Base-by-base conservation (phyloP, 2,888 invertebrate species). In the Quadriops clusia region DNA sequence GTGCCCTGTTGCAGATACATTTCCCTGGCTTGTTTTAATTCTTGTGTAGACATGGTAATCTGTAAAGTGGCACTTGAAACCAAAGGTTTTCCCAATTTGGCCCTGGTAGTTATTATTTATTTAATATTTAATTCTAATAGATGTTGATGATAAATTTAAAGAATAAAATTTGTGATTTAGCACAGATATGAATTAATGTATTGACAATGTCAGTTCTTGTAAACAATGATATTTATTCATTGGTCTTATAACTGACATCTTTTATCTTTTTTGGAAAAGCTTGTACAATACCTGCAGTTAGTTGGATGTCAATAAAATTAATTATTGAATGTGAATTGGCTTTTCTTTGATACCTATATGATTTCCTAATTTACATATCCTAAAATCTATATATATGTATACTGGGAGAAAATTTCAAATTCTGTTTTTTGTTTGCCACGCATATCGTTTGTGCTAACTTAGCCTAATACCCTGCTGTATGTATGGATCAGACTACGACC, bases 241-340 rank as follows among this genome's bases (percentile, higher is more conserved):
- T 55, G n/a, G n/a, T n/a, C n/a, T n/a, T n/a, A n/a, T 54, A 50
- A 54, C 54, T 50, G 51, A 49, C 47, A 51, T 44, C 36, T 32
- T 37, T 34, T 44, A 35, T 43, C 37, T 45, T 46, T 37, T 44
- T 44, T 45, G 36, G 37, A 37, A 44, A 54, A 49, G 59, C 59
- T 59, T 59, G 59, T 59, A 59, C 54, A 57, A 58, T 56, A 52
- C 50, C 48, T 53, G 56, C 54, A 54, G 53, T 57, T 58, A 58
- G 51, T 53, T 54, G 54, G 55, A 57, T 57, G 58, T 54, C 52
- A 57, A 56, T 54, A 53, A 54, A 54, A 40, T 33, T 25, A 44
- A 46, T 32, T 49, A 52, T 47, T 55, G 44, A 47, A 48, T 51
- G 51, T 51, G 40, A 14, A 35, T 33, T 26, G 12, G 7, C 32